Evolutionary conservation across 2,888 invertebrate genomes (phyloP).

Genomic region (Drosophila stalkeri): DNA sequence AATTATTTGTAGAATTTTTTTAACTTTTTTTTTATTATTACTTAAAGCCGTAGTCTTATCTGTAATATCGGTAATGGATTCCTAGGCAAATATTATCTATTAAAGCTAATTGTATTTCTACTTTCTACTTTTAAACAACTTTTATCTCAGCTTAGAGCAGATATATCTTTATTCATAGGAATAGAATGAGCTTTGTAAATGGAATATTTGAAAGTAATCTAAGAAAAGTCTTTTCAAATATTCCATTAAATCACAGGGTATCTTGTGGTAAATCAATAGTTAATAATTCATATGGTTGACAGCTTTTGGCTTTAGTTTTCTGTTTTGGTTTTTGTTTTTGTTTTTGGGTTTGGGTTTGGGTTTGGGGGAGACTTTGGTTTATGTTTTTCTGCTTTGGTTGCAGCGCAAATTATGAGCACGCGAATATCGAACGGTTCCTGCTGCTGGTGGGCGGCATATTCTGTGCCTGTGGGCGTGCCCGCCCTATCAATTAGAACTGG

Average conservation of each 20-base stretch:
- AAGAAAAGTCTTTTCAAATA: too few species aligned
- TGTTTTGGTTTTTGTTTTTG: background rate
- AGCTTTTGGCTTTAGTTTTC: conserved; percentile 23
- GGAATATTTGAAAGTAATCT: too few species aligned
- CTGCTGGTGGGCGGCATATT: conserved; percentile 35
- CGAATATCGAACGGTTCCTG: conserved; percentile 70
- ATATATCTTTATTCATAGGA: too few species aligned
- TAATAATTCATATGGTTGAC: conserved; percentile 1
- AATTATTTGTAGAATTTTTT: background rate
- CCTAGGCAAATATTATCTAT: too few species aligned
- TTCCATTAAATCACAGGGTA: conserved; percentile 8
- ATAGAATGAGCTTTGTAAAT: too few species aligned
- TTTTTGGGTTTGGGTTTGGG: background rate
- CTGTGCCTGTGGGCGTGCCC: conserved; percentile 61
- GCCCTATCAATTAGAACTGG: conserved; percentile 77
- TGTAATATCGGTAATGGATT: too few species aligned
- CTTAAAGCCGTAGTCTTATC: too few species aligned
- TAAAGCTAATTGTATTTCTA: too few species aligned
- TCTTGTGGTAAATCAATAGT: background rate
- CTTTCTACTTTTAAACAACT: too few species aligned
- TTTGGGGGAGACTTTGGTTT: conserved; percentile 25
- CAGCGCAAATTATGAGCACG: conserved; percentile 72
- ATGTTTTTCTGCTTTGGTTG: conserved; percentile 19
- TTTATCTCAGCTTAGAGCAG: too few species aligned
- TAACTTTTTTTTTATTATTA: too few species aligned